phyloP scores from a whole-genome alignment of 2,113 vertebrate genomes.

The Catharus fuscescens region DNA sequence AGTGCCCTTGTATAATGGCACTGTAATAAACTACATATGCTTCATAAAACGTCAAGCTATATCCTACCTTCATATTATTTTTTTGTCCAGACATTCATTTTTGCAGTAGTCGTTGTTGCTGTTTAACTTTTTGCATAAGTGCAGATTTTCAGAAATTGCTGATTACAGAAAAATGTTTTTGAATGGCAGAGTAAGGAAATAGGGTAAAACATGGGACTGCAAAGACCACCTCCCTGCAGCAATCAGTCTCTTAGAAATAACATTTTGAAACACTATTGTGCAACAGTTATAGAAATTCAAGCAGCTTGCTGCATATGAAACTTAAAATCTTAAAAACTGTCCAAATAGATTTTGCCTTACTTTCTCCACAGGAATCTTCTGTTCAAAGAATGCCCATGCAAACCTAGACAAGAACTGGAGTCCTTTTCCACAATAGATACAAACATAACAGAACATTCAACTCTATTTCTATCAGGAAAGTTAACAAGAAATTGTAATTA shows the following conservation, averaged over 20 bases:
- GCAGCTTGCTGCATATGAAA: not conserved
- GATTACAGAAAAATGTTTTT: not conserved
- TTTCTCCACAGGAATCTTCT: not conserved
- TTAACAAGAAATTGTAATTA: slow-evolving; percentile 43
- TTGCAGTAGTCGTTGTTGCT: not conserved
- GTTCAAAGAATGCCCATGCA: not conserved
- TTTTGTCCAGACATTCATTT: not conserved
- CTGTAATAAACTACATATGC: not conserved
- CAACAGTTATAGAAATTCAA: not conserved
- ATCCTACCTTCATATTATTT: not conserved
- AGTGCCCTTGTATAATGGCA: not conserved
- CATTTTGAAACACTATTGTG: not conserved
- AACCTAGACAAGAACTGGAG: not conserved
- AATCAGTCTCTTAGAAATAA: not conserved
- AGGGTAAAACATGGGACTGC: not conserved
- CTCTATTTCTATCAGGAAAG: not conserved
- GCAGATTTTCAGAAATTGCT: not conserved
- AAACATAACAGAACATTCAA: not conserved
- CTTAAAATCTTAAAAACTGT: not conserved
- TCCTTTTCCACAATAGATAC: not conserved
- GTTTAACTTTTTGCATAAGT: not conserved
- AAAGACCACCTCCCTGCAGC: not conserved
- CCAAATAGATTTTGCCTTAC: not conserved
- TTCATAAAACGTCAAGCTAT: not conserved
- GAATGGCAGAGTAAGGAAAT: not conserved